Evolutionary conservation across 2,888 invertebrate genomes (phyloP).

Genomic region (Drosophila ustulata): DNA sequence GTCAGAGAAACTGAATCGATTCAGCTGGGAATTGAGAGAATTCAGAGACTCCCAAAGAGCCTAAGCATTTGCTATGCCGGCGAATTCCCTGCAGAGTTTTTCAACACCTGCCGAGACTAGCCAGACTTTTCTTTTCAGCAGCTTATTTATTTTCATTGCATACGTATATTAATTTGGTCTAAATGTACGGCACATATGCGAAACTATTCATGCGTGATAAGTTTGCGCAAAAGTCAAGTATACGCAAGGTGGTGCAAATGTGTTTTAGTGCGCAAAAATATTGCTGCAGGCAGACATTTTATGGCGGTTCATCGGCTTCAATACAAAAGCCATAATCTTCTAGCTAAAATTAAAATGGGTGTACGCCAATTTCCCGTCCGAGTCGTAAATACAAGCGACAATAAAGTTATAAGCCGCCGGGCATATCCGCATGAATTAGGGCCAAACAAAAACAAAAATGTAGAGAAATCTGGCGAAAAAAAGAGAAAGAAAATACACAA

Average conservation of each 20-base stretch:
- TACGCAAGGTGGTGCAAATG: slow-evolving; percentile 21
- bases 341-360: slow-evolving; percentile 76
- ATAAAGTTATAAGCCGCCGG: slow-evolving; percentile 77
- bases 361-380: slow-evolving; percentile 74
- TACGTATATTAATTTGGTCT: too few relatives aligned
- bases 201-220: background rate
- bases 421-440: slow-evolving; percentile 62
- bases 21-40: slow-evolving; percentile 6
- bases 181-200: background rate
- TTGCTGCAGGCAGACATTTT: slow-evolving; percentile 20
- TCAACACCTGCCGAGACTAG: slow-evolving; percentile 7
- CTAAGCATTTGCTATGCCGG: background rate
- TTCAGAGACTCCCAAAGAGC: slow-evolving; percentile 8
- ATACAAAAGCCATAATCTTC: slow-evolving; percentile 72
- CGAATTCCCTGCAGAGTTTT: background rate
- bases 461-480: slow-evolving; percentile 1
- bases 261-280: slow-evolving; percentile 14
- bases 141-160: background rate
- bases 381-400: slow-evolving; percentile 73
- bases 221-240: slow-evolving; percentile 15
- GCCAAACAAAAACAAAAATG: slow-evolving; percentile 13
- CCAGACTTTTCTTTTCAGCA: background rate
- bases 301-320: slow-evolving; percentile 39
- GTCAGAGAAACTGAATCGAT: background rate
- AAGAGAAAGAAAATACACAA: slow-evolving; percentile 51